A percentile compares a stretch with the other conserved stretches of the same genome.
phyloP scores from a whole-genome alignment of 2,797 vertebrate genomes.

The Staurois parvus region DNA sequence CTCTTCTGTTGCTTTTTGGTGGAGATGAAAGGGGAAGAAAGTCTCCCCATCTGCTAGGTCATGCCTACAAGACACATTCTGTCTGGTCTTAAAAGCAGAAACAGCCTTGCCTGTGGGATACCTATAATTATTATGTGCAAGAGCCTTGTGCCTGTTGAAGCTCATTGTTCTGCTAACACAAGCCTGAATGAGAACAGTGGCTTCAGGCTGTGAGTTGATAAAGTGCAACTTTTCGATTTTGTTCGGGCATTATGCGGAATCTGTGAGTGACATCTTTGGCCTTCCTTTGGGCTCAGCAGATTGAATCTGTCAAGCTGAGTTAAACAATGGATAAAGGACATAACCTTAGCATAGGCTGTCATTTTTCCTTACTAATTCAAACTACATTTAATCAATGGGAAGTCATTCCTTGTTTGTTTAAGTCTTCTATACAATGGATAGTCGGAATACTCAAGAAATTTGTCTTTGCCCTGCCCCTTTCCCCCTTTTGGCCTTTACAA shows the following conservation, averaged over 20 bases:
- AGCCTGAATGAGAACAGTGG: conserved; percentile 78
- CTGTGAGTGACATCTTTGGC: conserved; percentile 80
- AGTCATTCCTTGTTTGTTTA: conserved; percentile 89
- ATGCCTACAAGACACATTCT: conserved; percentile 83
- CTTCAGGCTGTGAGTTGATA: conserved; percentile 84
- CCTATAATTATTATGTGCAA: conserved; percentile 82
- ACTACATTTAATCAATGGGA: conserved; percentile 89
- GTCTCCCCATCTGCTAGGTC: conserved; percentile 82
- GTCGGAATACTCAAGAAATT: conserved; percentile 72
- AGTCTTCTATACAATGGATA: conserved; percentile 73
- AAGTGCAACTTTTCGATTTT: conserved; percentile 86
- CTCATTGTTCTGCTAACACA: conserved; percentile 81
- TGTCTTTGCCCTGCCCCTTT: conserved; percentile 70
- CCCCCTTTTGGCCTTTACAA: conserved; percentile 65
- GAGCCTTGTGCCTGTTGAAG: conserved; percentile 75
- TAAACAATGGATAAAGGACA: conserved; percentile 85
- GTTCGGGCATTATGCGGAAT: conserved; percentile 73
- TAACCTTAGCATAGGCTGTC: conserved; percentile 79
- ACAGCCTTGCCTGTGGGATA: conserved; percentile 83
- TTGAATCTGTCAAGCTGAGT: conserved; percentile 87
- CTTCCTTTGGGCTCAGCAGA: conserved; percentile 81
- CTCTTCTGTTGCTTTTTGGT: conserved; percentile 78
- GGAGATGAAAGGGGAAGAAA: conserved; percentile 69
- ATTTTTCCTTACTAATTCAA: conserved; percentile 84
- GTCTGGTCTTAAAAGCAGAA: conserved; percentile 82